phyloP scores from a whole-genome alignment of 1,140 invertebrate genomes.

The Matsumurasca onukii region DNA sequence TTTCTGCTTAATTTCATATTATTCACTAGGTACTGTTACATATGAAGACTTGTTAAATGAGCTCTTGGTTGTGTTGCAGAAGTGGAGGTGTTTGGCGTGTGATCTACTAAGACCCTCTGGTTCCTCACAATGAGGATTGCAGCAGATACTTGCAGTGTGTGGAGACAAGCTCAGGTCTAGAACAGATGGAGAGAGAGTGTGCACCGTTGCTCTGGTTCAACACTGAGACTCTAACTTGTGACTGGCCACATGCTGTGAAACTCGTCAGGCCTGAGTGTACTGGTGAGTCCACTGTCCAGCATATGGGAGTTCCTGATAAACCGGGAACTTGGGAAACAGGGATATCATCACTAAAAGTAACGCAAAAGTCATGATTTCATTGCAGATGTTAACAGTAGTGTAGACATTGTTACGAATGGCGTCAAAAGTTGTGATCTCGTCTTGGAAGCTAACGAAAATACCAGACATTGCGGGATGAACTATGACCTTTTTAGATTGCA shows the following conservation, averaged over 20 bases:
- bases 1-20: too few species aligned
- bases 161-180: slow-evolving; percentile 41
- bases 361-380: too few species aligned
- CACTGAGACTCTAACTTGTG: slow-evolving; percentile 58
- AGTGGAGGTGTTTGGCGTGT: slow-evolving; percentile 43
- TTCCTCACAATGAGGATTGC: slow-evolving; percentile 57
- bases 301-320: slow-evolving; percentile 14
- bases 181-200: slow-evolving; percentile 58
- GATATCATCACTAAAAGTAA: too few species aligned
- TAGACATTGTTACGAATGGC: too few species aligned
- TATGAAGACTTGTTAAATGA: too few species aligned
- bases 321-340: too few species aligned
- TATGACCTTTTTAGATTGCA: too few species aligned
- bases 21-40: too few species aligned
- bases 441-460: too few species aligned
- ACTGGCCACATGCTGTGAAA: slow-evolving; percentile 61
- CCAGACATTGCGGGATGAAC: too few species aligned
- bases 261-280: slow-evolving; percentile 60
- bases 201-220: slow-evolving; percentile 61
- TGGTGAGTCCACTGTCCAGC: slow-evolving; percentile 28
- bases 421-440: too few species aligned
- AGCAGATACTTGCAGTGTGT: slow-evolving; percentile 60
- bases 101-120: slow-evolving; percentile 49
- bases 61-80: slow-evolving; percentile 7
- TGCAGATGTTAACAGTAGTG: too few species aligned